A percentile compares a stretch with the other conserved stretches of the same genome.
Evolutionary conservation across 92 coral and sea anemone genomes (phyloP).

Genomic region (Pocillopora grandis): DNA sequence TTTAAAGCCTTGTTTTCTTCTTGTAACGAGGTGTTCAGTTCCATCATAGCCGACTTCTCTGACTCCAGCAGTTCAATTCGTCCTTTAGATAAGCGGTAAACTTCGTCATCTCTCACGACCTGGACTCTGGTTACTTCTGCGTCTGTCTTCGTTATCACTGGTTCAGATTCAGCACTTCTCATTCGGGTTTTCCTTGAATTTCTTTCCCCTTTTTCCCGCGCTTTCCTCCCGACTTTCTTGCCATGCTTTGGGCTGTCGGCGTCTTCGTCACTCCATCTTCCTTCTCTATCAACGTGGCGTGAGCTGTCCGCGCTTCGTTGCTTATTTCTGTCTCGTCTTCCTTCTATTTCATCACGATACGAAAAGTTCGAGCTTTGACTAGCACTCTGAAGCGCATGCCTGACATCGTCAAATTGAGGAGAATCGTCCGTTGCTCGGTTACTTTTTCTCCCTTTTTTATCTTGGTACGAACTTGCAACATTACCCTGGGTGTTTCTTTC

Average conservation of each 20-base stretch:
- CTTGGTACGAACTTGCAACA: neutral
- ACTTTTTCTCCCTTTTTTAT: slow-evolving; percentile 3
- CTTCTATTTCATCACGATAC: slow-evolving; percentile 20
- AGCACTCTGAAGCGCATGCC: neutral
- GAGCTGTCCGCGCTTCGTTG: neutral
- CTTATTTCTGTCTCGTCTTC: neutral
- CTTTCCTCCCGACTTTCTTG: neutral
- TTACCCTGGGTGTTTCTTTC: neutral
- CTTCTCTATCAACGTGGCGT: neutral
- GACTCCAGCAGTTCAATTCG: slow-evolving; percentile 71
- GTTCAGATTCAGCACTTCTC: slow-evolving; percentile 20
- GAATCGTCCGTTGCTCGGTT: neutral
- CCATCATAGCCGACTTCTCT: slow-evolving; percentile 81
- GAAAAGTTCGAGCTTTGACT: slow-evolving; percentile 8
- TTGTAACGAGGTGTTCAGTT: slow-evolving; percentile 78
- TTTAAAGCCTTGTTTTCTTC: slow-evolving; percentile 88
- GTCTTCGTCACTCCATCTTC: neutral
- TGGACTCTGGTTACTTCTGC: slow-evolving; percentile 40
- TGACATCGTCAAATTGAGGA: neutral
- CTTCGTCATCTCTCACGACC: slow-evolving; percentile 33
- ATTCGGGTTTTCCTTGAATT: slow-evolving; percentile 23
- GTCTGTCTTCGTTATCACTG: slow-evolving; percentile 15
- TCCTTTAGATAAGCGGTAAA: slow-evolving; percentile 48
- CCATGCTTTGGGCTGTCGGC: neutral
- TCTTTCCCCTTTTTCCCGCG: slow-evolving; percentile 7